Conservation (phyloP, 2,888 invertebrate species). For the Eupithecia insigniata region DNA sequence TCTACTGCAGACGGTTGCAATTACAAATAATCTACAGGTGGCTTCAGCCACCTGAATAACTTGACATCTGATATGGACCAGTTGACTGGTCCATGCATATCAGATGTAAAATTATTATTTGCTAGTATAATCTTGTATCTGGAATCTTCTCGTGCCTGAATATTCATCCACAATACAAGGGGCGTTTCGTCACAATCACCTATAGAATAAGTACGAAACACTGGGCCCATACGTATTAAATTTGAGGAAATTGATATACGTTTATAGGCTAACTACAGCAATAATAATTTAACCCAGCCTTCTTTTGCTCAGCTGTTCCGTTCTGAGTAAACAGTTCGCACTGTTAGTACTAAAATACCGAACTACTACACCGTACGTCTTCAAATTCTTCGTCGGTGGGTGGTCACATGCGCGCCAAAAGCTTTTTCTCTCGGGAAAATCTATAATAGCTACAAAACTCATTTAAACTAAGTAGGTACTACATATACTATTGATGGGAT, state of each 20-base stretch:
- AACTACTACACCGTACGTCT: conserved; percentile 9
- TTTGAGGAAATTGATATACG: background rate
- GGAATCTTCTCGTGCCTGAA: too few species aligned
- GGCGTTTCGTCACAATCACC: background rate
- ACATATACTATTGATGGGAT: too few species aligned
- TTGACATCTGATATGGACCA: too few species aligned
- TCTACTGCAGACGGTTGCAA: too few species aligned
- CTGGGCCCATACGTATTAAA: background rate
- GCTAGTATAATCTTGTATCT: too few species aligned
- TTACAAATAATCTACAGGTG: too few species aligned
- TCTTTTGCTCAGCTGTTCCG: background rate
- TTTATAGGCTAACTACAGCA: background rate
- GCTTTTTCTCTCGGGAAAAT: conserved; percentile 6
- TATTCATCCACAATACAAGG: too few species aligned
- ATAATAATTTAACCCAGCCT: conserved; percentile 2
- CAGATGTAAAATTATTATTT: too few species aligned
- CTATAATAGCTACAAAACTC: background rate
- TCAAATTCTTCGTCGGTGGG: conserved; percentile 8
- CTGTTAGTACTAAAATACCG: conserved; percentile 14
- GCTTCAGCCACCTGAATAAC: too few species aligned
- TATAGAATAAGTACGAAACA: too few species aligned
- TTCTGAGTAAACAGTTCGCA: conserved; percentile 23
- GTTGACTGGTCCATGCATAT: too few species aligned
- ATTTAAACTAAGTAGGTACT: background rate
- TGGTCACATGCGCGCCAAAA: conserved; percentile 3